Conservation (phyloP, 2,113 vertebrate species). For the Petroica traversi region DNA sequence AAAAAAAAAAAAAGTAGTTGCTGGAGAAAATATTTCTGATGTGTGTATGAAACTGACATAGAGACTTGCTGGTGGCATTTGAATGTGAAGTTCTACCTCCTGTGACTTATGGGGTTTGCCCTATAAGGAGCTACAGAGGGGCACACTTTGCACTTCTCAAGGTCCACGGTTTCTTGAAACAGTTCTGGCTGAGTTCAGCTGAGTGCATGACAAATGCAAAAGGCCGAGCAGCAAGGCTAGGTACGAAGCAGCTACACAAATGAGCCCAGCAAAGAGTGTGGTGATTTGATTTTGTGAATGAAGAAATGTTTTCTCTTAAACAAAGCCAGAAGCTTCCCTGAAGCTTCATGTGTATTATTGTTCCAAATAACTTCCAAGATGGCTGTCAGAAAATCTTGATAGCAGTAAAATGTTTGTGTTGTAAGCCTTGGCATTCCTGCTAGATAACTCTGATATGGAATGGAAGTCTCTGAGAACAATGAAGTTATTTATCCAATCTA, state of each 20-base stretch:
- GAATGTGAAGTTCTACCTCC: not conserved
- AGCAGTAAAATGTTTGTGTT: not conserved
- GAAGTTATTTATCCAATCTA: not conserved
- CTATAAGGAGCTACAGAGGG: not conserved
- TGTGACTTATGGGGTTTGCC: not conserved
- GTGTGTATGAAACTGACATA: fast-evolving
- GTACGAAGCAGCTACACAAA: not conserved
- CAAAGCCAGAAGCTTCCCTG: not conserved
- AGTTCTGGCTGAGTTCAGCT: not conserved
- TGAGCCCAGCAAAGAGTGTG: not conserved
- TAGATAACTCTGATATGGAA: not conserved
- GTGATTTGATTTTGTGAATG: not conserved
- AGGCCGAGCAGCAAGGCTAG: not conserved
- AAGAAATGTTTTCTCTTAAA: not conserved
- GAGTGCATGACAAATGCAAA: not conserved
- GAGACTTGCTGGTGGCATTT: not conserved
- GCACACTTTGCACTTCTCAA: not conserved
- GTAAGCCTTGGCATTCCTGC: not conserved
- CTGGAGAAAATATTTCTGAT: not conserved
- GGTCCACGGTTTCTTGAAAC: not conserved
- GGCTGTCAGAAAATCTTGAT: not conserved
- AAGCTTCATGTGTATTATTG: not conserved
- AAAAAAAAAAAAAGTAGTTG: not conserved
- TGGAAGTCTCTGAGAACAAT: not conserved
- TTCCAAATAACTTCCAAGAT: not conserved